Percentiles rank a stretch among this genome's conserved stretches.
phyloP scores from a whole-genome alignment of 1,140 invertebrate genomes.

The Sesamia nonagrioides region DNA sequence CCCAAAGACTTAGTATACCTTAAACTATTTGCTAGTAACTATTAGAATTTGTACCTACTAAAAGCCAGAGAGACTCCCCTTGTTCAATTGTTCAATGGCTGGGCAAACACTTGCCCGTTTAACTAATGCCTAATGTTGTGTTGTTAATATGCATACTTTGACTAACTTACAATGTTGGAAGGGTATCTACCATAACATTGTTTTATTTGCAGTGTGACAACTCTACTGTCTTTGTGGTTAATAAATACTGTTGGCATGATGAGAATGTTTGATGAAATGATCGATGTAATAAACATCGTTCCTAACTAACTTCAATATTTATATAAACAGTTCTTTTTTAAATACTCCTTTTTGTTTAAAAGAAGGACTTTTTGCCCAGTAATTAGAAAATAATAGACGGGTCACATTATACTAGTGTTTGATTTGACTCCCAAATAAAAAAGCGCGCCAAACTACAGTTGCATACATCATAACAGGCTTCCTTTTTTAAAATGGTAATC shows the following conservation, averaged over 20 bases:
- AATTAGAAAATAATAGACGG: too few relatives aligned
- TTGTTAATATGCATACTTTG: constrained; percentile 25
- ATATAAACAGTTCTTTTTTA: too few relatives aligned
- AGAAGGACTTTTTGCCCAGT: too few relatives aligned
- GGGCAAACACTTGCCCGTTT: constrained; percentile 8
- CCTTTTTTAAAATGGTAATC: constrained; percentile 21
- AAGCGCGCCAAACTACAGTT: neutral
- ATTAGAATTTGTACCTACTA: constrained; percentile 2
- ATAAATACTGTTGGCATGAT: too few relatives aligned
- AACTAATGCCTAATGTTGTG: constrained; percentile 28
- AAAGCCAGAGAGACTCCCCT: neutral
- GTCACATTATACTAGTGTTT: too few relatives aligned
- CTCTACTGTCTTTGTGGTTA: too few relatives aligned
- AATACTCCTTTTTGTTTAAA: too few relatives aligned
- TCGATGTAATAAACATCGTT: too few relatives aligned
- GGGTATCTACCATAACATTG: neutral
- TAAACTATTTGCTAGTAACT: neutral
- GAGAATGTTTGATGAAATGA: too few relatives aligned
- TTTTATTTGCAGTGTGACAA: neutral
- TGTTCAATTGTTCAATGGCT: constrained; percentile 19
- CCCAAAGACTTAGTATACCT: neutral
- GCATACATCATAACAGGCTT: neutral
- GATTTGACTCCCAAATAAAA: neutral
- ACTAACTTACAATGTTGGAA: neutral
- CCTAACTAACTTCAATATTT: too few relatives aligned